Evolutionary conservation across 2,888 invertebrate species (phyloP), one percentile per base, ranked within the genome.

Genomic region (Orthonevra nobilis): DNA sequence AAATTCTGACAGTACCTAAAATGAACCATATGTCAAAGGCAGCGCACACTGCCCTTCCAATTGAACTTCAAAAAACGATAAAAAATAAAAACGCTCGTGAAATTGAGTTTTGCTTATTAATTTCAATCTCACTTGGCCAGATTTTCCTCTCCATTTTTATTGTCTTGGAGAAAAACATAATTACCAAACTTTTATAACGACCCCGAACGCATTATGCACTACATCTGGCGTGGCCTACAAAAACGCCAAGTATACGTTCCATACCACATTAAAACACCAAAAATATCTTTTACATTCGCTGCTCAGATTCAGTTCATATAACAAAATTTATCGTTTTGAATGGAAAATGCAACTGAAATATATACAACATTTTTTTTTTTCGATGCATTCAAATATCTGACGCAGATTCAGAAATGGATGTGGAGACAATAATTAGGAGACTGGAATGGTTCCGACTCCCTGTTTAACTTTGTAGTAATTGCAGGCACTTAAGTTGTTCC

Each of bases 381-480:
- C 68, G 15, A 38, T 68, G 48, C 60, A 69, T 20, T 44, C 54
- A 60, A 17, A 15, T 68, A 32, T 54, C 50, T 42, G n/a, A 44
- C n/a, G 50, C 32, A 52, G 26, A 38, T 46, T n/a, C 36, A 26
- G 9, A 40, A 34, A 30, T 20, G 63, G 14, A 40, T 58, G 46
- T 30, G 48, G 40, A 54, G 38, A 54, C 52, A 38, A n/a, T n/a
- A n/a, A 77, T 77, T 66, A 72, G 63, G 26, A 46, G 44, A 36
- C 50, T 17, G 36, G 42, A 75, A 75, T 75, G 56, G 63, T 10
- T n/a, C 34, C 14, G 50, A 66, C 30, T 61, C 30, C 23, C 48
- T 54, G 54, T 54, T 64, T 60, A 28, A 46, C 23, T 72, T 60
- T 72, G 44, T 69, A 56, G 75, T 73, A 79, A 79, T 79, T 73